Base-by-base conservation (phyloP, 2,797 vertebrate species). In the Crenichthys baileyi region DNA sequence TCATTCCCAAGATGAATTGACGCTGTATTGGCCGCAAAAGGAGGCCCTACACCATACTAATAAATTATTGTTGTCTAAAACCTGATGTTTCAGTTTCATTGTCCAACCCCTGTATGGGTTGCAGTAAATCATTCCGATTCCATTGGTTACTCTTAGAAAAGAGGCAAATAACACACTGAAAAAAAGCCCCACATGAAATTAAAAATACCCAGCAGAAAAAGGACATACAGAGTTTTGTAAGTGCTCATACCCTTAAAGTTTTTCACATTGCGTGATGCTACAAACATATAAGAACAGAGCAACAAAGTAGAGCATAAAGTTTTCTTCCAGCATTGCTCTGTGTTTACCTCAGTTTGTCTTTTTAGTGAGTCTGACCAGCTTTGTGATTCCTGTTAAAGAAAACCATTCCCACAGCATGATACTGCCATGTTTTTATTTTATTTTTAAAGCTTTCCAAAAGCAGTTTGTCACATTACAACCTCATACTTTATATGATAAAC, bases 41-140 rank as follows among this genome's bases (percentile, higher is more conserved):
- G n/a, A n/a, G n/a, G n/a, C n/a, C n/a, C n/a, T n/a, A n/a, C n/a
- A n/a, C n/a, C n/a, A n/a, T n/a, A n/a, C n/a, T n/a, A n/a, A n/a
- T n/a, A n/a, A n/a, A n/a, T n/a, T n/a, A n/a, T n/a, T n/a, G n/a
- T n/a, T n/a, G n/a, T n/a, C n/a, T n/a, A n/a, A n/a, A n/a, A n/a
- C n/a, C n/a, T n/a, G n/a, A n/a, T n/a, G n/a, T n/a, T n/a, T n/a
- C n/a, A n/a, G n/a, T n/a, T n/a, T n/a, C n/a, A n/a, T n/a, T n/a
- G n/a, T n/a, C n/a, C n/a, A n/a, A n/a, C n/a, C n/a, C n/a, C n/a
- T n/a, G n/a, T n/a, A 61, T 68, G 41, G 20, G 63, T 80, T 79
- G 41, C 55, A 71, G 72, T 79, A 24, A 20, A 61, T 79, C 60
- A 51, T 41, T 65, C 16, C 53, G 46, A 46, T 56, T 73, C 51